A percentile compares a stretch with the other conserved stretches of the same genome.
phyloP scores from a whole-genome alignment of 2,113 vertebrate genomes.

The Myanophis thanlyinensis region DNA sequence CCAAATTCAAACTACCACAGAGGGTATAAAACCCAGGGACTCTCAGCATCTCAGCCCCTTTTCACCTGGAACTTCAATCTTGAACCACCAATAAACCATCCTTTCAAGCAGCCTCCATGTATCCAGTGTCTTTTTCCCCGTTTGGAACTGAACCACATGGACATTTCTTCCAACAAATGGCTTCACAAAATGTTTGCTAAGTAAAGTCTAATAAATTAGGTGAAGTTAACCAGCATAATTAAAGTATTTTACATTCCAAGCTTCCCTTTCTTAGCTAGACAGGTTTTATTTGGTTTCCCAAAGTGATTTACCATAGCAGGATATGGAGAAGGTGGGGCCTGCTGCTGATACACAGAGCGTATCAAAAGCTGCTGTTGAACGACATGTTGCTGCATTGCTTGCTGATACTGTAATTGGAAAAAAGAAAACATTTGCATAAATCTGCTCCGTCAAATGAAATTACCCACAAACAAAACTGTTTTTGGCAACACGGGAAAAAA shows the following conservation, averaged over 20 bases:
- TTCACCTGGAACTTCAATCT: too few species aligned
- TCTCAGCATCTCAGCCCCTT: too few species aligned
- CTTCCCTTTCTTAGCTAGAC: not conserved
- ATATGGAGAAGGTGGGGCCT: constrained; percentile 68
- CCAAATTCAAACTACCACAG: too few species aligned
- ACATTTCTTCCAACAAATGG: not conserved
- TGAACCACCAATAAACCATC: too few species aligned
- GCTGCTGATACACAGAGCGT: constrained; percentile 84
- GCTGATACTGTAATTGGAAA: constrained; percentile 80
- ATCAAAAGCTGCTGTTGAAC: constrained; percentile 87
- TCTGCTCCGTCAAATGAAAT: not conserved
- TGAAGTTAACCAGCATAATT: not conserved
- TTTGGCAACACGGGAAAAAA: not conserved
- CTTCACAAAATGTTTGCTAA: not conserved
- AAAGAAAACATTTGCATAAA: constrained; percentile 1
- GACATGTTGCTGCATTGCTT: constrained; percentile 84
- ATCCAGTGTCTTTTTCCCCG: too few species aligned
- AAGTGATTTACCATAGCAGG: constrained; percentile 80
- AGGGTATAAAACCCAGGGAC: too few species aligned
- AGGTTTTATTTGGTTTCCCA: not conserved
- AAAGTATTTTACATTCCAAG: not conserved
- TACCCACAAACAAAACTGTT: not conserved
- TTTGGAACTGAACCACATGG: too few species aligned
- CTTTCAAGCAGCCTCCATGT: too few species aligned
- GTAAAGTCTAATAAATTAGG: not conserved